Evolutionary conservation across 2,888 invertebrate species (phyloP), one percentile per base, ranked within the genome.

Genomic region (Drosophila antonietae): DNA sequence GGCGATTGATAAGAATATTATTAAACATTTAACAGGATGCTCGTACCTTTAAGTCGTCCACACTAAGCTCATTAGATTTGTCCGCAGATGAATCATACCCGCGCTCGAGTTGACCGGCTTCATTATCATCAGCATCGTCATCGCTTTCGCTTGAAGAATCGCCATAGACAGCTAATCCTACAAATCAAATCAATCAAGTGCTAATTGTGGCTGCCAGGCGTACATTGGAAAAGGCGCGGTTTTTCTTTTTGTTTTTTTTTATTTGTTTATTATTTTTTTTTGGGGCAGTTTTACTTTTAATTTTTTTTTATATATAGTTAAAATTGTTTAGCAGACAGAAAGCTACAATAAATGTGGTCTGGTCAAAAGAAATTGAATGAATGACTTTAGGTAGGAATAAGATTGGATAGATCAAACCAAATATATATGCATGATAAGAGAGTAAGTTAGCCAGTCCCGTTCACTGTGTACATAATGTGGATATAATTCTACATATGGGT

Each of bases 141-240:
- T 93, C 95, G 67, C 94, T 94, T 87, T 95, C 96, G 76, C 95
- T 96, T 92, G 91, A 91, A 71, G 90, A 90, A 80, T 96, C 96
- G 90, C 95, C 97, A 93, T 97, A 97, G 82, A 95, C 97, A 91
- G 96, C 97, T 94, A 97, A 95, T 91, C 97, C 97, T 96, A 95
- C 93, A 93, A 92, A 82, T 90, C 79, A 85, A 79, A 85, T 88
- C 90, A 87, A 88, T 83, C 88, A 83, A 85, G 90, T 89, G 87
- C 91, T 91, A 91, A 89, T 91, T 89, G 79, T 90, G 80, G 80
- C 78, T 75, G 68, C 74, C 78, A 81, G 41, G 52, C 67, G 52
- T 68, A 58, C 60, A 65, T 68, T 68, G 53, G 52, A 67, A 73
- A 43, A 73, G 71, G 69, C 75, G 66, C 80, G 63, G 58, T 49